A percentile compares a stretch with the other conserved stretches of the same genome.
Evolutionary conservation across 2,113 vertebrate species (phyloP).

Genomic region (Cynoglossus semilaevis): DNA sequence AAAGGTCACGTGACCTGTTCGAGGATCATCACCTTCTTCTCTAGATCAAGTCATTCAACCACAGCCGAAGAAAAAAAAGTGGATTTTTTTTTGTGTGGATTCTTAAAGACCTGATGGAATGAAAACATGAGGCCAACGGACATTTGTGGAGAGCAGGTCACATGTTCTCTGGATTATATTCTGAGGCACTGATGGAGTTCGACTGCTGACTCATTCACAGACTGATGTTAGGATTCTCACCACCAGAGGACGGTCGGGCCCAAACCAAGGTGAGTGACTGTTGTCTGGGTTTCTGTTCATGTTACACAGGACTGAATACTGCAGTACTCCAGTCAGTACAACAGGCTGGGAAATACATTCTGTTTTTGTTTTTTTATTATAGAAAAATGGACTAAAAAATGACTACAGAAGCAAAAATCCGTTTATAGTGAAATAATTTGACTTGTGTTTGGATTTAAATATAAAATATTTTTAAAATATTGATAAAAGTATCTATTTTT

Average conservation of each 20-base stretch:
- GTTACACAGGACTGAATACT: too few relatives aligned
- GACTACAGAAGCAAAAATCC: too few relatives aligned
- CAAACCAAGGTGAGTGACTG: slow-evolving; percentile 33
- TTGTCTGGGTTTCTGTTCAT: background rate
- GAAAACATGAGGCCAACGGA: background rate
- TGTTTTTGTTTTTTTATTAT: too few relatives aligned
- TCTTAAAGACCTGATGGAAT: slow-evolving; percentile 24
- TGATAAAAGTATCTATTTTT: too few relatives aligned
- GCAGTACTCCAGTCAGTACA: too few relatives aligned
- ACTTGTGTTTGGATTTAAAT: background rate
- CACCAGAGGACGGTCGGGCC: background rate
- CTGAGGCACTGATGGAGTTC: slow-evolving; percentile 16
- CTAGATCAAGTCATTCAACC: background rate
- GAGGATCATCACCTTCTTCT: background rate
- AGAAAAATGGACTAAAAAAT: too few relatives aligned
- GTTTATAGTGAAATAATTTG: too few relatives aligned
- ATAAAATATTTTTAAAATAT: too few relatives aligned
- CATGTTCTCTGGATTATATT: slow-evolving; percentile 45
- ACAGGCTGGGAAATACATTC: too few relatives aligned
- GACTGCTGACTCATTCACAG: slow-evolving; percentile 8
- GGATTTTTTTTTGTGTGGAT: background rate
- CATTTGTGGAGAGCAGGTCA: slow-evolving; percentile 12
- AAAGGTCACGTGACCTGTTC: background rate
- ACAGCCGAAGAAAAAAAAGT: background rate
- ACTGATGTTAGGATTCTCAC: background rate